These are phyloP conservation scores for Hippopotamus amphibius DNA, from an alignment of 2,113 vertebrate species.

Conservation along the genomic window DNA sequence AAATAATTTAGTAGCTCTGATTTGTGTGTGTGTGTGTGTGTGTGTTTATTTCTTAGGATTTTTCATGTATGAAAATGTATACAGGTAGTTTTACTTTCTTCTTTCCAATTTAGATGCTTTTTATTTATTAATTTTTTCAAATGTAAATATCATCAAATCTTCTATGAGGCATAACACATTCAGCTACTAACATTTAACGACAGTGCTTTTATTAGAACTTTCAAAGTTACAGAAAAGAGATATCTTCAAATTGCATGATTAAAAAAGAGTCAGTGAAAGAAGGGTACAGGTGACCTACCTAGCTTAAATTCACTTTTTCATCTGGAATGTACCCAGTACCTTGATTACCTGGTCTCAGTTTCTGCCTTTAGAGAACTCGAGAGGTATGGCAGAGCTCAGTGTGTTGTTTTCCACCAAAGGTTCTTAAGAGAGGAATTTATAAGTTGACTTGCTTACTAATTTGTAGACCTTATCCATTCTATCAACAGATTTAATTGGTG, in stretches of 20 bases:
- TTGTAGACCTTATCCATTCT: conserved; percentile 35
- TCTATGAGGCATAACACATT: background rate
- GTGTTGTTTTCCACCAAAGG: background rate
- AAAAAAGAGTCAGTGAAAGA: background rate
- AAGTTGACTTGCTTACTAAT: conserved; percentile 14
- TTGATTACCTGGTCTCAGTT: background rate
- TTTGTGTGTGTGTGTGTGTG: background rate
- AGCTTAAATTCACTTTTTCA: background rate
- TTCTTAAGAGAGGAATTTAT: background rate
- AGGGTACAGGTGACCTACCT: background rate
- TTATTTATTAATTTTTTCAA: background rate
- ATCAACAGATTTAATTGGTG: conserved; percentile 37
- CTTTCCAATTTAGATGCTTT: conserved; percentile 28
- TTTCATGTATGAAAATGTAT: background rate
- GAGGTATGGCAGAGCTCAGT: background rate
- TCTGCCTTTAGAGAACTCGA: background rate
- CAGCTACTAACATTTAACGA: background rate
- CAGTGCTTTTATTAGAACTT: background rate
- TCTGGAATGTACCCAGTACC: background rate
- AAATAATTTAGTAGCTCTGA: background rate
- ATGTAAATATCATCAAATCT: background rate
- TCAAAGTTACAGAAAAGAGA: background rate
- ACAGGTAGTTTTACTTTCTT: background rate
- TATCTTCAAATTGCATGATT: background rate
- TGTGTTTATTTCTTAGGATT: background rate